Evolutionary conservation across 2,888 invertebrate genomes (phyloP).

Genomic region (Rhagonycha lutea): DNA sequence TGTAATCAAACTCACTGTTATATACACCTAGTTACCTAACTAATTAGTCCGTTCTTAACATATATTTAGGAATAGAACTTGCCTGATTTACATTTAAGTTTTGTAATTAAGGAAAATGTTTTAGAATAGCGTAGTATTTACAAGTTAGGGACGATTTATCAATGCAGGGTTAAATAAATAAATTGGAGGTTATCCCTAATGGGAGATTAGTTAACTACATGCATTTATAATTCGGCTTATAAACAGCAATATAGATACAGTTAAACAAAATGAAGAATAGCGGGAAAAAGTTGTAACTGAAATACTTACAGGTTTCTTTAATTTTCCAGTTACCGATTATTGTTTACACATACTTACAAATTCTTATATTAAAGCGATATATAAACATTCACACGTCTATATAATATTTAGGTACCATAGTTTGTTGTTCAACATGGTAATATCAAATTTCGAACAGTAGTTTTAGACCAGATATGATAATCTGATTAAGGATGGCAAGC

Average conservation of each 20-base stretch:
- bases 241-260: neutral
- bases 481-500: neutral
- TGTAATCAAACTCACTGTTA: constrained; percentile 23
- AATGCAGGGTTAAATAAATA: neutral
- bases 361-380: neutral
- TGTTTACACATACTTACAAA: neutral
- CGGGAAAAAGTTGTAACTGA: neutral
- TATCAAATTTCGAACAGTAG: neutral
- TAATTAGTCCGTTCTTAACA: constrained; percentile 2
- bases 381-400: neutral
- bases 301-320: neutral
- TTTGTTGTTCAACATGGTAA: neutral
- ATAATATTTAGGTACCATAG: neutral
- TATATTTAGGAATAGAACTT: neutral
- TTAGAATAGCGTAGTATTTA: neutral
- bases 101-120: neutral
- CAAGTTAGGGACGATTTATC: neutral
- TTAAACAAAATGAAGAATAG: neutral
- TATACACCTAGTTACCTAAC: constrained; percentile 23
- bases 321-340: neutral
- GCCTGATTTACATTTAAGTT: neutral
- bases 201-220: neutral
- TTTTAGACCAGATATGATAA: neutral
- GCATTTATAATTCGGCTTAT: neutral
- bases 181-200: neutral